Evolutionary conservation across 2,113 vertebrate species (phyloP), one percentile per base, ranked within the genome.

Genomic region (Eleginops maclovinus): DNA sequence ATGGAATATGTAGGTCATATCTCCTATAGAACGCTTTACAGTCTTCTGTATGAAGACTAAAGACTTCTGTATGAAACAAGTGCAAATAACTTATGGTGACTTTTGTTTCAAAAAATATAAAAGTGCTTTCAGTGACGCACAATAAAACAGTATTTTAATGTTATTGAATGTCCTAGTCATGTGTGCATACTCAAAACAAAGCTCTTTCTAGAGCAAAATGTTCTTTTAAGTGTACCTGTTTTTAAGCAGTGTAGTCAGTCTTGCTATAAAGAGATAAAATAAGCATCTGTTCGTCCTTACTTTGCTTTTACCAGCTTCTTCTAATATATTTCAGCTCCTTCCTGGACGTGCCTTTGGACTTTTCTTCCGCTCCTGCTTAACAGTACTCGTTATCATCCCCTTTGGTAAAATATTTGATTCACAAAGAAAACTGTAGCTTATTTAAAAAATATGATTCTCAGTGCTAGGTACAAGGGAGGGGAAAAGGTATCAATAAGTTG

Each of bases 241-340:
- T 47, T 59, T 21, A 44, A 41, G 17, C 40, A 14, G 24, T 0
- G 0, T 19, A 46, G 17, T 51, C 16, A 11, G 24, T 51, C 10
- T 19, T 54, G n/a, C 1, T 64, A 22, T 26, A 0, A 47, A 28
- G 2, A 28, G n/a, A 40, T 22, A 24, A 22, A 11, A n/a, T 22
- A 12, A 50, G 15, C 24, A 10, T 36, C 15, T 66, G 4, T 14
- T 41, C 41, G n/a, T 66, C 94, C 95, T 95, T 87, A 95, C 94
- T 95, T 95, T 75, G 95, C 94, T 66, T 96, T 93, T 82, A 95
- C 78, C 81, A 94, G 92, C 83, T 95, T 93, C 79, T 75, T 91
- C 87, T 95, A 93, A 78, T 94, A 93, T 85, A 93, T 75, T 96
- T 94, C 63, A 94, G 94, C 88, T 96, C 95, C 79, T 95, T 93